phyloP scores from a whole-genome alignment of 2,113 vertebrate genomes.

The Pteruthius melanotis region DNA sequence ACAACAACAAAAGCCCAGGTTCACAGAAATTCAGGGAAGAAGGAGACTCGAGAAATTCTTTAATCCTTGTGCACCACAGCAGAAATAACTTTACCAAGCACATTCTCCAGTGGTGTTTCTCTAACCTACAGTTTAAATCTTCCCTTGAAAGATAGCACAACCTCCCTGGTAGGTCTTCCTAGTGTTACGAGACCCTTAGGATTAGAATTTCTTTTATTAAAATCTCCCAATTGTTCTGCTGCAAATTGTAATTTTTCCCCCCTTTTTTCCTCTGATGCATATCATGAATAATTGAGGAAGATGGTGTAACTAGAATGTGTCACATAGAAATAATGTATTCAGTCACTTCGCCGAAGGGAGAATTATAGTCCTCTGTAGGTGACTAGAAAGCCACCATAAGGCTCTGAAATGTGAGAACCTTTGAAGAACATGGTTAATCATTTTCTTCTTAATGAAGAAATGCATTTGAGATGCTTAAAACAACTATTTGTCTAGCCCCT shows the following conservation, averaged over 20 bases:
- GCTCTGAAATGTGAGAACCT: neutral
- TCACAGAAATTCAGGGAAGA: neutral
- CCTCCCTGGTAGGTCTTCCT: neutral
- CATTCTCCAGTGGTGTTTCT: neutral
- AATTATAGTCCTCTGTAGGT: neutral
- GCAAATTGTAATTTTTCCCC: neutral
- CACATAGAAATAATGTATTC: neutral
- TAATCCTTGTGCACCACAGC: neutral
- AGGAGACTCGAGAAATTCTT: neutral
- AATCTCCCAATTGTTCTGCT: neutral
- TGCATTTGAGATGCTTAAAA: neutral
- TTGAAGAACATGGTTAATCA: neutral
- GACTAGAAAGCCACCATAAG: neutral
- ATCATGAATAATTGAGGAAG: neutral
- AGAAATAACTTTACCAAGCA: neutral
- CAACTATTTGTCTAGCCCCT: neutral
- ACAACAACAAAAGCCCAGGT: neutral
- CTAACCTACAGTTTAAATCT: neutral
- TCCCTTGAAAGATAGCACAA: neutral
- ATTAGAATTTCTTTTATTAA: conserved; percentile 1
- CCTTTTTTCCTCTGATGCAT: neutral
- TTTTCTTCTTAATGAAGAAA: neutral
- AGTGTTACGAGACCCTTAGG: neutral
- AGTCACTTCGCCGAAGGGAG: neutral
- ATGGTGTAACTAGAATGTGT: neutral